Evolutionary conservation across 2,113 vertebrate genomes (phyloP).

Genomic region (Gasterosteus aculeatus): DNA sequence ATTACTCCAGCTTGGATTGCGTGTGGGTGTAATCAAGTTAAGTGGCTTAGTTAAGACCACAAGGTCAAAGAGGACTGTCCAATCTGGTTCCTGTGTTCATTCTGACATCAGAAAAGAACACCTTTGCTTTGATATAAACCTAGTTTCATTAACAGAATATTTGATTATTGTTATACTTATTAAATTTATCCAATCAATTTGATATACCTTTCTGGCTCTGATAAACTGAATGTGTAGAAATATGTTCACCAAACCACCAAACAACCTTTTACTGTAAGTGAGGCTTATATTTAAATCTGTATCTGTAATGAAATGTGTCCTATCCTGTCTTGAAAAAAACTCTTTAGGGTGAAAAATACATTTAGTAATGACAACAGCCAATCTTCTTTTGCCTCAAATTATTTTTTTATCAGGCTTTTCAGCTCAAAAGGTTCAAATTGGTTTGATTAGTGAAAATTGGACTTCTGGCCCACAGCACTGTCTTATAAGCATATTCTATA

Average conservation of each 20-base stretch:
- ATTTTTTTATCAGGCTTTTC: neutral
- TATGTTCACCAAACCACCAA: conserved; percentile 11
- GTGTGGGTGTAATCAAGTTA: conserved; percentile 29
- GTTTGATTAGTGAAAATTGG: neutral
- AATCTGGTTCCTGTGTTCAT: neutral
- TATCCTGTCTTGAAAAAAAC: neutral
- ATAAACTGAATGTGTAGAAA: conserved; percentile 47
- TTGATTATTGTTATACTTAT: neutral
- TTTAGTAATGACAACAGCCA: neutral
- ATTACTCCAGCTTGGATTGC: conserved; percentile 8
- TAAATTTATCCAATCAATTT: neutral
- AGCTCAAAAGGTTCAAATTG: neutral
- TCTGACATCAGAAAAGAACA: neutral
- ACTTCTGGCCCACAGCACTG: neutral
- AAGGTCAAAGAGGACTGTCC: conserved; percentile 17
- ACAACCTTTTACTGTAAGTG: neutral
- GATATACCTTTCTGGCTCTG: conserved; percentile 2
- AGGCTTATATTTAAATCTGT: conserved; percentile 9
- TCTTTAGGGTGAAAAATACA: neutral
- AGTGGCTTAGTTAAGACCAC: conserved; percentile 9
- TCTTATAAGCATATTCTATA: neutral
- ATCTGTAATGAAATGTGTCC: neutral
- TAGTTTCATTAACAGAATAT: neutral
- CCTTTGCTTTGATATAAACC: neutral
- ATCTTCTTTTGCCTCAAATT: neutral